These are phyloP conservation scores for Ditula angustiorana DNA, from an alignment of 2,888 invertebrate species.

Conservation along the genomic window DNA sequence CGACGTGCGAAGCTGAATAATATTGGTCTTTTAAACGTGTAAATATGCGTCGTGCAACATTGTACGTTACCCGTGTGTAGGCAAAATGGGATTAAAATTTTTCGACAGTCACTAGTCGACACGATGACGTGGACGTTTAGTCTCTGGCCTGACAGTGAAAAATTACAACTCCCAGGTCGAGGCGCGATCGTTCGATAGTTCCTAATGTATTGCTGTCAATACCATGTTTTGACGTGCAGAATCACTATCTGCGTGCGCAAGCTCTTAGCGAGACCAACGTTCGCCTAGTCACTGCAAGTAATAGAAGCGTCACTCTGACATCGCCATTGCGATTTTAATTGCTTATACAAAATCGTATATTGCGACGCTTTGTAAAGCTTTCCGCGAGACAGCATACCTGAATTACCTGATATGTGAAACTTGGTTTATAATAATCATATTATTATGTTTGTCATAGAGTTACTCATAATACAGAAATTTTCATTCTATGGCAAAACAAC, in stretches of 20 bases:
- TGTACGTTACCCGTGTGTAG: slow-evolving; percentile 62
- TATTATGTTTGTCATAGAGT: neutral
- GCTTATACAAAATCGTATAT: slow-evolving; percentile 31
- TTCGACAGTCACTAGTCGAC: slow-evolving; percentile 79
- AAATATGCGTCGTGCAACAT: slow-evolving; percentile 57
- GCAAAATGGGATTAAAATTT: slow-evolving; percentile 77
- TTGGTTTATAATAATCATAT: no score
- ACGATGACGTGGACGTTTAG: slow-evolving; percentile 79
- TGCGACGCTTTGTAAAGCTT: slow-evolving; percentile 17
- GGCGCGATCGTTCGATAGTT: slow-evolving; percentile 76
- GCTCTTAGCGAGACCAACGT: slow-evolving; percentile 54
- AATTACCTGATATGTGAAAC: neutral
- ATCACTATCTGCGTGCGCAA: slow-evolving; percentile 66
- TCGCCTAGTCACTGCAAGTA: slow-evolving; percentile 69
- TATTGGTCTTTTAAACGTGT: slow-evolving; percentile 51
- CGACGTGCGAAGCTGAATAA: slow-evolving; percentile 58
- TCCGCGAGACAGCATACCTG: neutral
- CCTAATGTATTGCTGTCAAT: slow-evolving; percentile 83
- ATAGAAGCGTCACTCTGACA: slow-evolving; percentile 61
- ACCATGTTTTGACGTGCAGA: slow-evolving; percentile 77
- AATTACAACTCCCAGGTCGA: slow-evolving; percentile 72
- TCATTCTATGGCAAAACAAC: neutral
- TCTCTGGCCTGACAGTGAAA: slow-evolving; percentile 80
- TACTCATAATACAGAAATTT: no score
- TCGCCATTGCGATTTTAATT: slow-evolving; percentile 62